phyloP scores from a whole-genome alignment of 2,888 invertebrate species.

The Leptopterna dolabrata region DNA sequence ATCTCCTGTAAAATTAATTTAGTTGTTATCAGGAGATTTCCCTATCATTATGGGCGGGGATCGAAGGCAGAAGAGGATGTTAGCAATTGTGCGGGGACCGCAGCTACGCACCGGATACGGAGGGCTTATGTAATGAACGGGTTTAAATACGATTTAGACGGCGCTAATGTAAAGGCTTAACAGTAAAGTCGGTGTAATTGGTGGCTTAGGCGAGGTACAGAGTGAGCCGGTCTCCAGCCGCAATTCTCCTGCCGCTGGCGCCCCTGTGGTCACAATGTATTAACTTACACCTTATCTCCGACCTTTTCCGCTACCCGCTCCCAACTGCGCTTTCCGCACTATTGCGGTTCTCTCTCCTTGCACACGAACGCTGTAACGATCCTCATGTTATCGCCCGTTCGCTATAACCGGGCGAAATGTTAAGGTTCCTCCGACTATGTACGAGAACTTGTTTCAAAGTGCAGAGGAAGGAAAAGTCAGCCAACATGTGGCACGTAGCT shows the following conservation, averaged over 20 bases:
- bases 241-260: conserved; percentile 11
- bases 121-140: conserved; percentile 17
- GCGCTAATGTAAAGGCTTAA: conserved; percentile 25
- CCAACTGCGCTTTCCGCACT: background rate
- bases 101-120: background rate
- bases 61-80: background rate
- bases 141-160: conserved; percentile 39
- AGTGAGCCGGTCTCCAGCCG: background rate
- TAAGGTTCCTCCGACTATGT: too few species aligned
- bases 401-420: too few species aligned
- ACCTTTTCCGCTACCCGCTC: background rate
- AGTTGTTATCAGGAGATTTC: background rate
- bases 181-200: conserved; percentile 42
- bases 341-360: background rate
- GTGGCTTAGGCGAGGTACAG: conserved; percentile 23
- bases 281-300: conserved; percentile 8
- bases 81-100: background rate
- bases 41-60: background rate
- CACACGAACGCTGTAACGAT: too few species aligned
- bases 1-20: too few species aligned
- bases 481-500: too few species aligned
- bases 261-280: conserved; percentile 39
- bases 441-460: too few species aligned
- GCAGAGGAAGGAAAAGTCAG: too few species aligned
- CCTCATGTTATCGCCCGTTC: too few species aligned